Conservation (phyloP, 2,888 invertebrate genomes). For the Andrena camellia region DNA sequence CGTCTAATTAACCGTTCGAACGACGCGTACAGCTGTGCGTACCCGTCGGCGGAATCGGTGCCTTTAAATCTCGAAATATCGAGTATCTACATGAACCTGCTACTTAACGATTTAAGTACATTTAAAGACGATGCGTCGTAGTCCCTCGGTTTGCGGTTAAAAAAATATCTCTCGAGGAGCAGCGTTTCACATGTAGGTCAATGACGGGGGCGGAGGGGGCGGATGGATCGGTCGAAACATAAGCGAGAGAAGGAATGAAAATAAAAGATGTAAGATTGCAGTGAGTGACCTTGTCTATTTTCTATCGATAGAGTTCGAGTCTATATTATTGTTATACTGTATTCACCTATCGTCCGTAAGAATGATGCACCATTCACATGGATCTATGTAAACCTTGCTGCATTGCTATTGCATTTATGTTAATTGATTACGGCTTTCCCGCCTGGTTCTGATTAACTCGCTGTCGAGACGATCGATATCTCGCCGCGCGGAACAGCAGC, state of each 20-base stretch:
- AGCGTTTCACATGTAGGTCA: conserved; percentile 61
- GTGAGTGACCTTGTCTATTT: conserved; percentile 83
- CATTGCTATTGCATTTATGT: conserved; percentile 74
- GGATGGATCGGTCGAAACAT: conserved; percentile 40
- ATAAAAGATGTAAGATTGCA: conserved; percentile 70
- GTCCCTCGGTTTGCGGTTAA: conserved; percentile 51
- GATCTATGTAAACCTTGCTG: conserved; percentile 74
- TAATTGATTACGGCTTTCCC: conserved; percentile 62
- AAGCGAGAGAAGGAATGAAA: conserved; percentile 40
- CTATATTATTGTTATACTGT: conserved; percentile 82
- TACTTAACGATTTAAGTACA: conserved; percentile 46
- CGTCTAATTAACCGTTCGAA: conserved; percentile 38
- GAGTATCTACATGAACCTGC: conserved; percentile 47
- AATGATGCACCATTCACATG: conserved; percentile 78
- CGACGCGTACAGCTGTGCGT: conserved; percentile 18
- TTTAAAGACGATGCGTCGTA: conserved; percentile 32
- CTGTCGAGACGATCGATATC: conserved; percentile 56
- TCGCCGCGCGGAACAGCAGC: conserved; percentile 29
- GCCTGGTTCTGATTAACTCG: conserved; percentile 61
- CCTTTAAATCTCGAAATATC: conserved; percentile 38
- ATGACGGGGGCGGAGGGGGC: conserved; percentile 20
- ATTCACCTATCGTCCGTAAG: conserved; percentile 80
- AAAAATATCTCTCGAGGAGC: conserved; percentile 68
- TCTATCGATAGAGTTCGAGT: conserved; percentile 81
- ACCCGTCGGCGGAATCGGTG: conserved; percentile 14